Base-by-base conservation (phyloP, 1,140 invertebrate genomes). In the Diuraphis noxia region DNA sequence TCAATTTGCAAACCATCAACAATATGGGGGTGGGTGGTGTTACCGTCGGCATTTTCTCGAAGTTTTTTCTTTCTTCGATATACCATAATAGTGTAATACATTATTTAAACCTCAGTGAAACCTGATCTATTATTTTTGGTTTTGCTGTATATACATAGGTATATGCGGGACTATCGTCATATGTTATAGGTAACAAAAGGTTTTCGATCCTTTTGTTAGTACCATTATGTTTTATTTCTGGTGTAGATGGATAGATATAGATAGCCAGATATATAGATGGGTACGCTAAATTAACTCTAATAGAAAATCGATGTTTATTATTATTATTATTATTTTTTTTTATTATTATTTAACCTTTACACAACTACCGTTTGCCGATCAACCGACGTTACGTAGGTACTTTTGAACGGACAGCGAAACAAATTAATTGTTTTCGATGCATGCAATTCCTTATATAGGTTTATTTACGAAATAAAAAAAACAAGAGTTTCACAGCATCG, bases 301-400 rank as follows among this genome's bases (percentile, higher is more conserved):
- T 36, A 38, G 79, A 81, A 81, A 81, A 81, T 81, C 79, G 7
- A 38, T 10, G 79, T 84, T 84, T 84, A 84, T 84, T 43, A 43
- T 46, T 84, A 46, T 46, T 82, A 81, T 25, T 81, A n/a, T 38
- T 52, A 52, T 25, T 17, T 21, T 63, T 49, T 63, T n/a, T 72
- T n/a, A 72, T n/a, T 72, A 72, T 84, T 84, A 84, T 84, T 84
- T 84, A 84, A 84, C 82, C 82, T 84, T 84, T 34, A 43, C 56
- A 72, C 30, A n/a, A 72, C 56, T 43, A 41, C 72, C 34, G 81
- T 82, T 82, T 82, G 38, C 41, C 8, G 81, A 82, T 30, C 81
- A 41, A 40, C 81, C 40, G 40, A 41, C 36, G 81, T 41, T 38
- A 40, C 36, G 79, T 40, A 38, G 8, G 23, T 40, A 38, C 36